Conservation (phyloP, 2,888 invertebrate genomes). For the Labia minor region DNA sequence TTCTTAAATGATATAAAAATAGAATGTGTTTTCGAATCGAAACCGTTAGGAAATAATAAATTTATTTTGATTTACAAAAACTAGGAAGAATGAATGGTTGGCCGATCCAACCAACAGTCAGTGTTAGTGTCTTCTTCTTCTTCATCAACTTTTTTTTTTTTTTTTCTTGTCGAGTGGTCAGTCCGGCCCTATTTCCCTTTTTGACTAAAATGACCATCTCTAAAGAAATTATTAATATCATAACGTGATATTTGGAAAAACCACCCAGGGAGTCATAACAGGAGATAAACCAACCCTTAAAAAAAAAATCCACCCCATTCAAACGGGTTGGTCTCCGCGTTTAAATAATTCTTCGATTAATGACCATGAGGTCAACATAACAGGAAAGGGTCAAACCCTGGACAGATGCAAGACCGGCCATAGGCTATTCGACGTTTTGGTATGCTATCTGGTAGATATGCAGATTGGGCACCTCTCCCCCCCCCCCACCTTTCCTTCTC, state of each 20-base stretch:
- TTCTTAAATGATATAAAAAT: too few species aligned
- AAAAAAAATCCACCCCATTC: not conserved
- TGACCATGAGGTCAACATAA: slow-evolving; percentile 1
- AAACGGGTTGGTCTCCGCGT: not conserved
- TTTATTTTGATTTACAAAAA: not conserved
- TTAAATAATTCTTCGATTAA: slow-evolving; percentile 8
- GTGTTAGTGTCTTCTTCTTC: slow-evolving; percentile 1
- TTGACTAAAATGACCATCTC: not conserved
- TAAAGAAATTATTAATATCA: not conserved
- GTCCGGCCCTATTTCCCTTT: not conserved
- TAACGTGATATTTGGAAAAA: slow-evolving; percentile 13
- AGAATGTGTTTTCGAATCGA: not conserved
- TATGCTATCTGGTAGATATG: not conserved
- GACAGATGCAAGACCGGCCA: not conserved
- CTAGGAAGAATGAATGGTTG: too few species aligned
- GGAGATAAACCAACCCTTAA: not conserved
- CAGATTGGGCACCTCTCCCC: not conserved
- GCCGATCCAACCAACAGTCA: too few species aligned
- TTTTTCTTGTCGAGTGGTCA: not conserved
- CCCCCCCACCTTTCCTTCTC: too few species aligned
- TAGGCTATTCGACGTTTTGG: not conserved
- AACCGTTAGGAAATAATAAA: not conserved
- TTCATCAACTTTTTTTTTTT: not conserved
- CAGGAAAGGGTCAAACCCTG: not conserved
- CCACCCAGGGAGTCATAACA: too few species aligned